Evolutionary conservation across 2,888 invertebrate genomes (phyloP).

Genomic region (Sinohyriopsis cumingii): DNA sequence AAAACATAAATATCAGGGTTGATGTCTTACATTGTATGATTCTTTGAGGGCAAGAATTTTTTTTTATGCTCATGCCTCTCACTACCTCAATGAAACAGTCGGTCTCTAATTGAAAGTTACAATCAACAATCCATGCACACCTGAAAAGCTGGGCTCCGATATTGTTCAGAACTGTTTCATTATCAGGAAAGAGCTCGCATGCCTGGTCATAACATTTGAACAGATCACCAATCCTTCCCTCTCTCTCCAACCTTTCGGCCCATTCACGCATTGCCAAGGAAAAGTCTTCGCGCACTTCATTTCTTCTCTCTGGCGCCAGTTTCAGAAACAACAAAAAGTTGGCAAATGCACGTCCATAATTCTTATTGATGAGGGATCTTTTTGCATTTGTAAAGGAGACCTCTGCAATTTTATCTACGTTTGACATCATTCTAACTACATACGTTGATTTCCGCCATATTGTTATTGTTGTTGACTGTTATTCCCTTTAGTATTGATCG

Average conservation of each 20-base stretch:
- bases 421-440: slow-evolving; percentile 12
- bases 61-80: too few species aligned
- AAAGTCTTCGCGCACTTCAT: slow-evolving; percentile 49
- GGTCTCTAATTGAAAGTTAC: too few species aligned
- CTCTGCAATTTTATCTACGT: slow-evolving; percentile 28
- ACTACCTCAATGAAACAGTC: too few species aligned
- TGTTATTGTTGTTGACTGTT: too few species aligned
- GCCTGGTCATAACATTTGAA: slow-evolving; percentile 61
- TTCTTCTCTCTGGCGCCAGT: slow-evolving; percentile 39
- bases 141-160: slow-evolving; percentile 75
- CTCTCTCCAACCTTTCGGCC: slow-evolving; percentile 49
- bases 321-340: slow-evolving; percentile 58
- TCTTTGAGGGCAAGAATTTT: too few species aligned
- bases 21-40: too few species aligned
- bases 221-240: slow-evolving; percentile 49
- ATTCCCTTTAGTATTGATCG: too few species aligned
- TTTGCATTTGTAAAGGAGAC: slow-evolving; percentile 43
- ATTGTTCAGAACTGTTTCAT: slow-evolving; percentile 74
- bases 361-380: slow-evolving; percentile 37
- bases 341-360: slow-evolving; percentile 60
- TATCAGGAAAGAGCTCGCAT: slow-evolving; percentile 73
- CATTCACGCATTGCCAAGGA: slow-evolving; percentile 53
- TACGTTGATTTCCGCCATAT: too few species aligned
- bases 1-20: too few species aligned
- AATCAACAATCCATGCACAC: slow-evolving; percentile 58